phyloP scores from a whole-genome alignment of 1,140 invertebrate species.

The Drosophila lini region DNA sequence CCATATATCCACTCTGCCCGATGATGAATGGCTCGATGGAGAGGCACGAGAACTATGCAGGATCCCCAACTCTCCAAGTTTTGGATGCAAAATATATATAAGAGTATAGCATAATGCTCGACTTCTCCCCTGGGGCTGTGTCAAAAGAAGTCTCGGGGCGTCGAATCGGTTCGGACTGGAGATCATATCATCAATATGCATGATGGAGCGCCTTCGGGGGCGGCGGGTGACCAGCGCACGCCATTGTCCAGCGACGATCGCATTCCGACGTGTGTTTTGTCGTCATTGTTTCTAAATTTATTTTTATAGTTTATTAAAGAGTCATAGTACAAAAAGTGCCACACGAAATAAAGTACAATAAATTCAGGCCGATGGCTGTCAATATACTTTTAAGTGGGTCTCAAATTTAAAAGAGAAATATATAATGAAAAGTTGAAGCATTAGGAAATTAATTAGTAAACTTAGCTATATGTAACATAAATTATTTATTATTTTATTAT shows the following conservation, averaged over 20 bases:
- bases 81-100: slow-evolving; percentile 59
- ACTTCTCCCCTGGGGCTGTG: slow-evolving; percentile 37
- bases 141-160: slow-evolving; percentile 44
- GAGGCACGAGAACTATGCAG: slow-evolving; percentile 61
- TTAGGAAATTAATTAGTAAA: not conserved
- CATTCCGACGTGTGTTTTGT: slow-evolving; percentile 78
- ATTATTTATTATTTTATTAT: too few species aligned
- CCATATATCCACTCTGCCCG: slow-evolving; percentile 25
- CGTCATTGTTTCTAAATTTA: slow-evolving; percentile 83
- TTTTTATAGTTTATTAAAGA: slow-evolving; percentile 83
- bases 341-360: slow-evolving; percentile 42
- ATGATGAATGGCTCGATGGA: slow-evolving; percentile 65
- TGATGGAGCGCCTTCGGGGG: slow-evolving; percentile 53
- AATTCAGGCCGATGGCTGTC: slow-evolving; percentile 13
- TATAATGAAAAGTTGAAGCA: not conserved
- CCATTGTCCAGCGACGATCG: slow-evolving; percentile 70
- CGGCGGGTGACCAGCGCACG: slow-evolving; percentile 57
- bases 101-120: slow-evolving; percentile 30
- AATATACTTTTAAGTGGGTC: slow-evolving; percentile 29
- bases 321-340: slow-evolving; percentile 58
- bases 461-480: too few species aligned
- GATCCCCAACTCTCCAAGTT: slow-evolving; percentile 6
- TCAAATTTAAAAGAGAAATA: not conserved
- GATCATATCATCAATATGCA: slow-evolving; percentile 75
- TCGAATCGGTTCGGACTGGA: slow-evolving; percentile 36